phyloP scores from a whole-genome alignment of 2,113 vertebrate genomes.

The Helogale parvula region DNA sequence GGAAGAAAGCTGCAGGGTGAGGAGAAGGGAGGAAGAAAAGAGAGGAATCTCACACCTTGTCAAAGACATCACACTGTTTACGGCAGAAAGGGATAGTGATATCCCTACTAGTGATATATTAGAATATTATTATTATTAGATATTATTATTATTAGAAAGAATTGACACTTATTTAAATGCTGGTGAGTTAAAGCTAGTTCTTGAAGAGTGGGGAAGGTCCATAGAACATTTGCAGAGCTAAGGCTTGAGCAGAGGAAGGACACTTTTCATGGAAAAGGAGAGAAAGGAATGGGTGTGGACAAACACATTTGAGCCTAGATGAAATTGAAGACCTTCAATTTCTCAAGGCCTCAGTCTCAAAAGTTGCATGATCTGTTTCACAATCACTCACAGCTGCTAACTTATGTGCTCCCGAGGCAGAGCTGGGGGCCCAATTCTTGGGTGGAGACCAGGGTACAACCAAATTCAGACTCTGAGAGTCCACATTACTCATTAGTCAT shows the following conservation, averaged over 20 bases:
- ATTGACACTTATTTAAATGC: background rate
- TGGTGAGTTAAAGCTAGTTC: background rate
- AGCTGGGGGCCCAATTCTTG: background rate
- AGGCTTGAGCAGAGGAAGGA: background rate
- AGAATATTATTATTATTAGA: background rate
- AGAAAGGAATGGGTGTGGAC: background rate
- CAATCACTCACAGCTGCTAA: background rate
- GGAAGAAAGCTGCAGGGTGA: background rate
- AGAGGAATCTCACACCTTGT: background rate
- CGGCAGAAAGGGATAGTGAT: background rate
- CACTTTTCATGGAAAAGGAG: background rate
- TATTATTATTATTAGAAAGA: background rate
- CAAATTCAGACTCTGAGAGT: background rate
- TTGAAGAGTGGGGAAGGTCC: background rate
- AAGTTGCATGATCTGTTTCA: background rate
- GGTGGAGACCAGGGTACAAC: background rate
- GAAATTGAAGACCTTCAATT: background rate
- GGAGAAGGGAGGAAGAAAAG: background rate
- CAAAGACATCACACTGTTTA: background rate
- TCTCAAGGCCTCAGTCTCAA: background rate
- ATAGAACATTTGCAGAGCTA: background rate
- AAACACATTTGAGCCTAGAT: background rate
- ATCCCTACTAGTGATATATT: background rate
- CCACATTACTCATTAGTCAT: no score
- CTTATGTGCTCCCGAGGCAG: background rate